Base-by-base conservation (phyloP, 2,113 vertebrate species). In the Calyptomena viridis region DNA sequence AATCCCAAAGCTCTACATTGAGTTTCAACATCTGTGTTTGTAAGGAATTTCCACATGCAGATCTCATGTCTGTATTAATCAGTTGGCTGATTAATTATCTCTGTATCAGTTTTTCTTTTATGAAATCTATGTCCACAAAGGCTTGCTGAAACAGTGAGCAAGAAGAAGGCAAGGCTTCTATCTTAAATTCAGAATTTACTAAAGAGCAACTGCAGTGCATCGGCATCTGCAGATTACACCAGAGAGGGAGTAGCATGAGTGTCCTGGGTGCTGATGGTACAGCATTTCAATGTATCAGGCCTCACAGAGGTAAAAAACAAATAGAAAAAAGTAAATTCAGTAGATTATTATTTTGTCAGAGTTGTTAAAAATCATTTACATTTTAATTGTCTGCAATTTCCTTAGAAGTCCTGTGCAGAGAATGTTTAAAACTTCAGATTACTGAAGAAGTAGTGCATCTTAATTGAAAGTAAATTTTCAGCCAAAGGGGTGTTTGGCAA, bases 241-340 rank as follows among this genome's bases (percentile, higher is more conserved):
- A 60, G n/a, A 68, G 39, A 20, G 8, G 8, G 5, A 5, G 72
- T 22, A 73, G 20, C 11, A 27, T 1, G 0, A 59, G 25, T 49
- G 42, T 53, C 23, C 46, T 69, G 14, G 13, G 5, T 76, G 37
- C 46, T 69, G 23, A 39, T 63, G 24, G 35, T 28, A 47, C 27
- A 59, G 18, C 14, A 47, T 24, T 82, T 74, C 42, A 44, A 14
- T 12, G 18, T 49, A n/a, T 37, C 30, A 12, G 47, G 47, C 22
- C 35, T 63, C 33, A 55, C 3, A 77, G 35, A 35, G 30, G n/a
- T 75, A 76, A 91, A 75, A 79, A n/a, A 31, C 0, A 55, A 74
- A n/a, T 6, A 84, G 46, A 69, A 78, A 4, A 40, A 50, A 28
- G 16, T 35, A 84, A 52, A 81, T 63, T n/a, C n/a, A 42, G 6